Evolutionary conservation across 2,888 invertebrate genomes (phyloP).

Genomic region (Sinohyriopsis cumingii): DNA sequence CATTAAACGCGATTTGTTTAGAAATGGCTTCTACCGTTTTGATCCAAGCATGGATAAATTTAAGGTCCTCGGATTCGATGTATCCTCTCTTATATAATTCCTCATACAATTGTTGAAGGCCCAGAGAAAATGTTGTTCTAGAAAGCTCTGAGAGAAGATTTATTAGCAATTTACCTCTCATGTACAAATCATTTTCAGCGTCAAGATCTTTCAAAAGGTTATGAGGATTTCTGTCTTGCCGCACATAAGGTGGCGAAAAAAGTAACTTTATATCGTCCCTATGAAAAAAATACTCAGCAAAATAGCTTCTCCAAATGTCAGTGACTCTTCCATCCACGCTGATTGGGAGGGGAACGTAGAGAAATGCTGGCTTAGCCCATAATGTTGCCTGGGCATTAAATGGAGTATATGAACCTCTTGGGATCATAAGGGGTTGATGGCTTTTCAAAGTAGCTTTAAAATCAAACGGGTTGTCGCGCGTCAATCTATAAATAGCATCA

Average conservation of each 20-base stretch:
- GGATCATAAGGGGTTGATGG: slow-evolving; percentile 5
- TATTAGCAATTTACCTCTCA: background rate
- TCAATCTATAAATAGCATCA: slow-evolving; percentile 23
- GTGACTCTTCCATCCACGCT: slow-evolving; percentile 15
- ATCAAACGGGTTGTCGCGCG: slow-evolving; percentile 14
- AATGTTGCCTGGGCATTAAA: slow-evolving; percentile 23
- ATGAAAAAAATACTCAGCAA: slow-evolving; percentile 19
- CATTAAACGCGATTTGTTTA: too few relatives aligned
- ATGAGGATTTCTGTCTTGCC: slow-evolving; percentile 19
- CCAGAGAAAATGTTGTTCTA: too few relatives aligned
- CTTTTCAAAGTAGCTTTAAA: slow-evolving; percentile 7
- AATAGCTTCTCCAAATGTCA: slow-evolving; percentile 25
- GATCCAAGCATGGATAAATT: too few relatives aligned
- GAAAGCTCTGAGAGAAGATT: too few relatives aligned
- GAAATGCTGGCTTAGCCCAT: slow-evolving; percentile 10
- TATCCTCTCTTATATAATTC: too few relatives aligned
- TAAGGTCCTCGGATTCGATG: too few relatives aligned
- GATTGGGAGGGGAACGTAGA: slow-evolving; percentile 10
- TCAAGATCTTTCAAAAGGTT: slow-evolving; percentile 4
- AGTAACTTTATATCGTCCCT: slow-evolving; percentile 1
- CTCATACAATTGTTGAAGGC: too few relatives aligned
- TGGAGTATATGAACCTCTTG: slow-evolving; percentile 10
- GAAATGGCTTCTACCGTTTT: too few relatives aligned
- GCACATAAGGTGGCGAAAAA: slow-evolving; percentile 16
- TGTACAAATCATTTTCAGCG: slow-evolving; percentile 6